phyloP scores from a whole-genome alignment of 2,113 vertebrate genomes.

The Daphoenositta chrysoptera region DNA sequence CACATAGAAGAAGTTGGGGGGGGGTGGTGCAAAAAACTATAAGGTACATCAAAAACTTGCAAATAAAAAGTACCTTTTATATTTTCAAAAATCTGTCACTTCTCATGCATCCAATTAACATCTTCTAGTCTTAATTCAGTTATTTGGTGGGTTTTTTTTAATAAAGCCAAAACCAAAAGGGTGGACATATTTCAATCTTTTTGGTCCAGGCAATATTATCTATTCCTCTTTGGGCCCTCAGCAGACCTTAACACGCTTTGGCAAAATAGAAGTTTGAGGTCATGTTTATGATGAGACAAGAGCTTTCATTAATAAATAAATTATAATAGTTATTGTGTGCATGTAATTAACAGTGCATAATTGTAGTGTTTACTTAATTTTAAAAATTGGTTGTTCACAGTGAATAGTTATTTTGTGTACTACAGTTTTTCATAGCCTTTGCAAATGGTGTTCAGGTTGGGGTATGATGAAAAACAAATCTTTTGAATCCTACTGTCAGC shows the following conservation, averaged over 20 bases:
- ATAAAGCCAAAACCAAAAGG: neutral
- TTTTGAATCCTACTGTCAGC: neutral
- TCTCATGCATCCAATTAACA: neutral
- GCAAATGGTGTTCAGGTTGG: neutral
- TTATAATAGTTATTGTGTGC: neutral
- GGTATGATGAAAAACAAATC: neutral
- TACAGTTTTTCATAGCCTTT: neutral
- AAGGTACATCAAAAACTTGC: neutral
- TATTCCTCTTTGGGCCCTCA: neutral
- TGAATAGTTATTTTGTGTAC: neutral
- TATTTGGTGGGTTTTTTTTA: neutral
- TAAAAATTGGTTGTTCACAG: neutral
- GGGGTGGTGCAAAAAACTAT: accelerated
- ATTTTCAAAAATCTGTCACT: neutral
- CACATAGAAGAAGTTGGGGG: accelerated
- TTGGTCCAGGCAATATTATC: neutral
- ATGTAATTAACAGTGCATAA: neutral
- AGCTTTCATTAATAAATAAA: neutral
- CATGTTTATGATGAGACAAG: neutral
- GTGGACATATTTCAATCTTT: neutral
- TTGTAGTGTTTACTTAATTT: neutral
- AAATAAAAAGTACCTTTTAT: neutral
- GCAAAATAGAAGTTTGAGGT: neutral
- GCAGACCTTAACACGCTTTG: neutral
- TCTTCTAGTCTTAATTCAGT: neutral